A percentile compares a stretch with the other conserved stretches of the same genome.
Conservation (phyloP, 2,113 vertebrate species). For the Malurus cyaneus region DNA sequence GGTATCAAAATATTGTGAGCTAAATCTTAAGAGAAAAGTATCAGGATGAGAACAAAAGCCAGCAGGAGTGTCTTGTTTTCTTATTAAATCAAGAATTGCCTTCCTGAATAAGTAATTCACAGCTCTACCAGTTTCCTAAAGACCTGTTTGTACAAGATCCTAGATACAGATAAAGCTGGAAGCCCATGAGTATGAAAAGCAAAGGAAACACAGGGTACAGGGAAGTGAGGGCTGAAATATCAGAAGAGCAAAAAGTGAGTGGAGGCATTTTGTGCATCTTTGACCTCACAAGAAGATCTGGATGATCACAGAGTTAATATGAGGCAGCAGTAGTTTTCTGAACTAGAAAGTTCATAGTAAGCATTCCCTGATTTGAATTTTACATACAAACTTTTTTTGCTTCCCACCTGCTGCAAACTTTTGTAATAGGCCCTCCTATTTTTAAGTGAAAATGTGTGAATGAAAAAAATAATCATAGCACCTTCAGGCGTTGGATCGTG, state of each 20-base stretch:
- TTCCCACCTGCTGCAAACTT: background rate
- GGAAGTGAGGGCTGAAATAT: background rate
- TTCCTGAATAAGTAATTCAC: background rate
- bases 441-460: background rate
- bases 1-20: background rate
- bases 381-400: background rate
- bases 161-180: background rate
- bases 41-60: background rate
- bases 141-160: background rate
- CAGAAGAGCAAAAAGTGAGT: background rate
- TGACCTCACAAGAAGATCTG: background rate
- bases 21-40: background rate
- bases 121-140: background rate
- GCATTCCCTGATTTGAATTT: background rate
- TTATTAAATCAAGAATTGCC: background rate
- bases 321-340: background rate
- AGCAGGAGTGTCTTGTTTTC: background rate
- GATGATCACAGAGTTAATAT: background rate
- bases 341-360: background rate
- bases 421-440: background rate
- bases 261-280: background rate
- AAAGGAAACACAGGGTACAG: background rate
- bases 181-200: background rate
- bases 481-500: background rate
- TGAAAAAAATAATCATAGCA: background rate